Evolutionary conservation across 1,140 invertebrate species (phyloP), one percentile per base, ranked within the genome.

Genomic region (Ceratina australensis): DNA sequence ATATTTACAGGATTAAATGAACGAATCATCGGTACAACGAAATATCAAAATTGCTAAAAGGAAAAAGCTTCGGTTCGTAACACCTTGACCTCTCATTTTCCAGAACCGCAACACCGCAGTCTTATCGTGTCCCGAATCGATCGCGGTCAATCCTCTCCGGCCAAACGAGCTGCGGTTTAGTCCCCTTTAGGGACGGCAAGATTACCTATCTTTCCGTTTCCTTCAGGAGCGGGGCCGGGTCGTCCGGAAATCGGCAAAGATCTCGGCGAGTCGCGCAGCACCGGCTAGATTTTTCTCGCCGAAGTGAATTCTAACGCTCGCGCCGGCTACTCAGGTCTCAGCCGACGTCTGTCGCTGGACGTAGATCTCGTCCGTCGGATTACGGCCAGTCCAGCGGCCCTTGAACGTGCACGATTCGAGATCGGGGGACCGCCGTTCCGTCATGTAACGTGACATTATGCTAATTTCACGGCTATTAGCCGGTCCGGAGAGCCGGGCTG

Each of bases 381-480:
- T 80, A 80, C 59, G 54, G 33, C 33, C 33, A 42, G 33, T n/a
- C 72, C 24, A 63, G 79, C 68, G n/a, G n/a, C 28, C 67, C 77
- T 75, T 61, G 81, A 73, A 56, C 54, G 54, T n/a, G 22, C 16
- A 22, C 52, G 56, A 57, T 28, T 64, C 72, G 67, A 73, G 59
- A 10, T n/a, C 61, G 50, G 10, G 10, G n/a, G 50, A 60, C 57
- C 52, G 49, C 65, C 60, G 64, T 69, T 76, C 73, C n/a, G 61
- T 83, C 81, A 73, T 80, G 69, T 64, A 76, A 79, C 66, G 57
- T 80, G 78, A 69, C 82, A 75, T 83, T 83, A 83, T 82, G 72
- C 57, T 83, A 82, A 82, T 83, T 82, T 82, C 77, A 82, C 67
- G 77, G 77, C 73, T 78, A 82, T 83, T 82, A 83, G 26, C 71